Percentiles rank a stretch among this genome's conserved stretches.
Evolutionary conservation across 2,113 vertebrate species (phyloP).

Genomic region (Malurus melanocephalus): DNA sequence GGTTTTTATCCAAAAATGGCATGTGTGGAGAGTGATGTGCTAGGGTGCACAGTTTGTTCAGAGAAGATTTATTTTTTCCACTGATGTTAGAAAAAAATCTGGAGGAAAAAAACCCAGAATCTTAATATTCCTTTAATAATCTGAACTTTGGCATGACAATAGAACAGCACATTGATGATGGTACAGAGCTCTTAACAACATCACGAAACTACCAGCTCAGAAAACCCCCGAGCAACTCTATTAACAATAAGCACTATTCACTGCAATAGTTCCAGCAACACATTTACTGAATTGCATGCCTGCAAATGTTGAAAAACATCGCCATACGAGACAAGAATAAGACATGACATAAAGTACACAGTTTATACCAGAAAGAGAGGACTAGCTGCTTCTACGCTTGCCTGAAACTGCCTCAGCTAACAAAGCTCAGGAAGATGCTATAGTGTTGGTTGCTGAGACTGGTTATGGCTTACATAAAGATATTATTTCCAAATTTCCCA

Average conservation of each 20-base stretch:
- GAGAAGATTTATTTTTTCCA: not conserved
- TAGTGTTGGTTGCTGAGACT: not conserved
- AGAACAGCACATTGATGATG: not conserved
- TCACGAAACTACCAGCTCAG: not conserved
- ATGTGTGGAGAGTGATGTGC: not conserved
- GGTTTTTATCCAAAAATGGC: not conserved
- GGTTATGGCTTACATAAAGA: not conserved
- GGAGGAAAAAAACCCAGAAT: not conserved
- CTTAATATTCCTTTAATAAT: slow-evolving; percentile 18
- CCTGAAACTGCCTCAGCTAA: not conserved
- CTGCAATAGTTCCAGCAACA: not conserved
- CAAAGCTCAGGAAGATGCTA: not conserved
- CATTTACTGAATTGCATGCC: not conserved
- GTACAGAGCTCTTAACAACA: not conserved
- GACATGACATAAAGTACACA: not conserved
- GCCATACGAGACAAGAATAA: not conserved
- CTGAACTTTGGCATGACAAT: not conserved
- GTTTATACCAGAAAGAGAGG: not conserved
- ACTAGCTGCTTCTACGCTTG: not conserved
- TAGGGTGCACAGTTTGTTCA: not conserved
- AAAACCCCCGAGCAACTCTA: not conserved
- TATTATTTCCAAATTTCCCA: not conserved
- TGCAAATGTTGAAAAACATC: slow-evolving; percentile 19
- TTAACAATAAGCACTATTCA: not conserved
- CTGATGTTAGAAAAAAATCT: not conserved